These are phyloP conservation scores for Ptychobarbus kaznakovi DNA, from an alignment of 2,797 vertebrate species.

Conservation along the genomic window DNA sequence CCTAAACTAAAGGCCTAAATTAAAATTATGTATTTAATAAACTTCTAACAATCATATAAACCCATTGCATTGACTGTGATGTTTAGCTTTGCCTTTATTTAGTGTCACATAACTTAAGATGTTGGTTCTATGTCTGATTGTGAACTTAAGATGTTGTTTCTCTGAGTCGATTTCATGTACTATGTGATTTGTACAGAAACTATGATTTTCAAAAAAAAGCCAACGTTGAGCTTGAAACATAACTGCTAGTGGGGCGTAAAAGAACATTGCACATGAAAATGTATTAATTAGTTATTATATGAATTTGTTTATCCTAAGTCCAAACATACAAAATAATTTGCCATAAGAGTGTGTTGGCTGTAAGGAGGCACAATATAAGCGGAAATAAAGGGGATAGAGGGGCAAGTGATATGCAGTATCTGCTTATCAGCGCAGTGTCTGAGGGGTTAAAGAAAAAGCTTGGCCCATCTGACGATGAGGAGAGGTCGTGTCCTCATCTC, in stretches of 20 bases:
- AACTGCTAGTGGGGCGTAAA: neutral
- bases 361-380: neutral
- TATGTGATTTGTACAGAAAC: neutral
- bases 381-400: neutral
- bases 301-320: no score
- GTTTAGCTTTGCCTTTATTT: neutral
- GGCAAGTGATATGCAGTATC: neutral
- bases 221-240: neutral
- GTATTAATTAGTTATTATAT: neutral
- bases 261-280: neutral
- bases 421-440: neutral
- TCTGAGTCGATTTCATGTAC: neutral
- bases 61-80: neutral
- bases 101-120: no score
- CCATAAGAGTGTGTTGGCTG: neutral
- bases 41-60: neutral
- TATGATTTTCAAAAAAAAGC: neutral
- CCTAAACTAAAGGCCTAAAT: neutral
- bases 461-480: neutral
- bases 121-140: neutral
- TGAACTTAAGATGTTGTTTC: neutral
- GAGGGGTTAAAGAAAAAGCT: neutral
- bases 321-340: neutral
- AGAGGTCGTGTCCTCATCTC: constrained; percentile 38
- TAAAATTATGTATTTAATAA: neutral